phyloP scores from a whole-genome alignment of 2,113 vertebrate genomes.

The Pygoscelis adeliae region DNA sequence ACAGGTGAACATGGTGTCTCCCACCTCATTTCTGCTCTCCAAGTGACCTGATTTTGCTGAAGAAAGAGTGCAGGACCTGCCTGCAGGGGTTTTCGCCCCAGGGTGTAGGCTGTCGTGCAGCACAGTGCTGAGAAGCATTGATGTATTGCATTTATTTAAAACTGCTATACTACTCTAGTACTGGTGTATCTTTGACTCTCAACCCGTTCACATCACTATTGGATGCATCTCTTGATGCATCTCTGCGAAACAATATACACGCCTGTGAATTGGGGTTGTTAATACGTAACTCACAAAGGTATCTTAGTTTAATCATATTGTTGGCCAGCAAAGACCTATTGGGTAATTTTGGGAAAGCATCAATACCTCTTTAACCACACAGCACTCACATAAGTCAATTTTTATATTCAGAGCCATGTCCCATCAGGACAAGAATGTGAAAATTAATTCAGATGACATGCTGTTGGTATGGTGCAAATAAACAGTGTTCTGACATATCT shows the following conservation, averaged over 20 bases:
- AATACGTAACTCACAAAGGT: neutral
- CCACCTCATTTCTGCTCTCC: neutral
- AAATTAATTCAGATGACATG: constrained; percentile 12
- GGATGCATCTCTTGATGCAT: neutral
- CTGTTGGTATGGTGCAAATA: constrained; percentile 28
- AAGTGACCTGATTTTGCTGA: neutral
- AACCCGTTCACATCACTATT: neutral
- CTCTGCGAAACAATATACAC: neutral
- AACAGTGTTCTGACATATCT: constrained; percentile 18
- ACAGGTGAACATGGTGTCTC: neutral
- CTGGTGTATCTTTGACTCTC: neutral
- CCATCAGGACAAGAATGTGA: constrained; percentile 30
- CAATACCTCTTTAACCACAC: neutral
- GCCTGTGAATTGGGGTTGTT: neutral
- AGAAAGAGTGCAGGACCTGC: neutral
- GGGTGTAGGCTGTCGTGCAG: neutral
- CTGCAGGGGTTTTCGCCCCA: neutral
- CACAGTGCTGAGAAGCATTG: neutral
- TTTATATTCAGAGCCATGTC: neutral
- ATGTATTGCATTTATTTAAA: neutral
- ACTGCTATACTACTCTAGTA: neutral
- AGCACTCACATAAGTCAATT: neutral
- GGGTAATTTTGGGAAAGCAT: neutral
- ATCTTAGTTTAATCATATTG: neutral
- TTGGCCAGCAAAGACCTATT: neutral